Evolutionary conservation across 1,140 invertebrate species (phyloP).

Genomic region (Holcopasites calliopsidis): DNA sequence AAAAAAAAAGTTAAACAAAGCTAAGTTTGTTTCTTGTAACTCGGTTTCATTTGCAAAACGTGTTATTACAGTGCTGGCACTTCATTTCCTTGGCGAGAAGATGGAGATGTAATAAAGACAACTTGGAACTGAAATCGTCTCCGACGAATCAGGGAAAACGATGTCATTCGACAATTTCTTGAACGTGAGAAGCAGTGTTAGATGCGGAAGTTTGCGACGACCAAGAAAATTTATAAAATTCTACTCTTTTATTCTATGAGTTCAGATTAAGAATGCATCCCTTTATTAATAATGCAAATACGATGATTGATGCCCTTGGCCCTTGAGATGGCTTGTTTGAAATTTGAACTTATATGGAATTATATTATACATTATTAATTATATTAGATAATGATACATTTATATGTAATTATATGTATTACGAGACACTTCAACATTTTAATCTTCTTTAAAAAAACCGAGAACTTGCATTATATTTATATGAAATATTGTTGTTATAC

Average conservation of each 20-base stretch:
- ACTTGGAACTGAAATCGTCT: slow-evolving; percentile 12
- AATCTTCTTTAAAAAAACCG: background rate
- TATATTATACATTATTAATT: no score
- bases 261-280: no score
- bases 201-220: background rate
- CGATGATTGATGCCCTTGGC: no score
- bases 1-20: no score
- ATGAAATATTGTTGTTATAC: background rate
- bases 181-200: background rate
- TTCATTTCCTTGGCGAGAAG: background rate
- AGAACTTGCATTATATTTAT: background rate
- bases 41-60: background rate
- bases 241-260: no score
- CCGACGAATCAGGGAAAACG: slow-evolving; percentile 7
- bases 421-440: no score
- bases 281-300: no score
- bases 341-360: no score
- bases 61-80: background rate
- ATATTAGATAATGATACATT: background rate
- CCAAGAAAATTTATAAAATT: background rate
- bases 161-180: background rate
- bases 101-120: background rate
- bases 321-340: no score
- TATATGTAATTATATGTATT: background rate
- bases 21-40: background rate